Evolutionary conservation across 1,140 invertebrate species (phyloP).

Genomic region (Halictus rubicundus): DNA sequence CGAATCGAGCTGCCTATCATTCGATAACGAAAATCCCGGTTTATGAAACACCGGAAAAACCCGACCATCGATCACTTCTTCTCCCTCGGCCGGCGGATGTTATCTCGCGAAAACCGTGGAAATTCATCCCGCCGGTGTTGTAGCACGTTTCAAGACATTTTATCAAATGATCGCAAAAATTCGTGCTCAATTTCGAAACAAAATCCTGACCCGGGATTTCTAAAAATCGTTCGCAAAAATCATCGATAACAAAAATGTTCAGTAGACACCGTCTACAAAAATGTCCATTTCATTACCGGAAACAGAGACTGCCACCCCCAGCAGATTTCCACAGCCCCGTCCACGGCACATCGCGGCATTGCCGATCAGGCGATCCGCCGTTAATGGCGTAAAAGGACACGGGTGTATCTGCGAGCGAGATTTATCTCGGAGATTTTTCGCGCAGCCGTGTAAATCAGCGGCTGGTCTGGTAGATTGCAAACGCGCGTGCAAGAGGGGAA

Average conservation of each 20-base stretch:
- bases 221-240: no score
- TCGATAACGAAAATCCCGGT: constrained; percentile 71
- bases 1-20: constrained; percentile 56
- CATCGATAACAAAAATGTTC: no score
- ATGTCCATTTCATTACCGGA: no score
- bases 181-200: no score
- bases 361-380: constrained; percentile 24
- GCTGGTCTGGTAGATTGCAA: constrained; percentile 47
- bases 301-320: background rate
- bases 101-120: constrained; percentile 66
- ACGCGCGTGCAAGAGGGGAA: background rate
- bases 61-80: constrained; percentile 73
- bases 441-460: constrained; percentile 58
- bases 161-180: no score
- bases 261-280: no score
- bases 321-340: background rate
- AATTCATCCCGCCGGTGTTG: constrained; percentile 28
- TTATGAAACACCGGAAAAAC: constrained; percentile 73
- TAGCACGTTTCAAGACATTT: no score
- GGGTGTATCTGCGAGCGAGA: constrained; percentile 19
- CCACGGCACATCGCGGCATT: background rate
- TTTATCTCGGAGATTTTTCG: constrained; percentile 45
- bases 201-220: no score
- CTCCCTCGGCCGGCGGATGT: constrained; percentile 54
- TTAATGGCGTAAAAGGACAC: constrained; percentile 45